A percentile compares a stretch with the other conserved stretches of the same genome.
These are phyloP conservation scores for Megalops cyprinoides DNA, from an alignment of 2,797 vertebrate species.

Conservation along the genomic window DNA sequence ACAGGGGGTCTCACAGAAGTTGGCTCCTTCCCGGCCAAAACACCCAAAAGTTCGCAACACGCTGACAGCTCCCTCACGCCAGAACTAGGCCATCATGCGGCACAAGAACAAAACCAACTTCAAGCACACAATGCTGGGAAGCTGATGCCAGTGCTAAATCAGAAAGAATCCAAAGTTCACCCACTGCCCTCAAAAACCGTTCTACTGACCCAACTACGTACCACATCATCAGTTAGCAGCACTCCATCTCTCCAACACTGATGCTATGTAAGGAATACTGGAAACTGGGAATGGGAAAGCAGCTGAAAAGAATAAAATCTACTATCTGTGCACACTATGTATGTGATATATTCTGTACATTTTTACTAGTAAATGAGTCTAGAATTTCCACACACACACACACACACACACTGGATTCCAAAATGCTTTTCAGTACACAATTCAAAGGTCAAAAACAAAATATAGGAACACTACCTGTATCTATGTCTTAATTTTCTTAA, in stretches of 20 bases:
- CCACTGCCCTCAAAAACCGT: not conserved
- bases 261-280: too few species aligned
- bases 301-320: not conserved
- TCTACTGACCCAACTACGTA: not conserved
- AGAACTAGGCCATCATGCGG: not conserved
- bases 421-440: too few species aligned
- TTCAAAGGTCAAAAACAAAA: too few species aligned
- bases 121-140: not conserved
- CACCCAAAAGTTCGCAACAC: not conserved
- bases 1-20: slow-evolving; percentile 11
- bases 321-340: not conserved
- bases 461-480: too few species aligned
- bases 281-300: not conserved
- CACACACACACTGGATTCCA: slow-evolving; percentile 18
- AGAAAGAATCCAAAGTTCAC: not conserved
- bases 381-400: slow-evolving; percentile 24
- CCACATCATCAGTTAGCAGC: not conserved
- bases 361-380: too few species aligned
- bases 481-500: too few species aligned
- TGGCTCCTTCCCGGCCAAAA: not conserved
- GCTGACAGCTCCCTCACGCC: not conserved
- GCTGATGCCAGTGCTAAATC: not conserved
- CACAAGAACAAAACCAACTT: not conserved
- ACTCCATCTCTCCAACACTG: not conserved
- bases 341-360: not conserved